Conservation (phyloP, 2,797 vertebrate genomes). For the Phyllotis vaccarum region DNA sequence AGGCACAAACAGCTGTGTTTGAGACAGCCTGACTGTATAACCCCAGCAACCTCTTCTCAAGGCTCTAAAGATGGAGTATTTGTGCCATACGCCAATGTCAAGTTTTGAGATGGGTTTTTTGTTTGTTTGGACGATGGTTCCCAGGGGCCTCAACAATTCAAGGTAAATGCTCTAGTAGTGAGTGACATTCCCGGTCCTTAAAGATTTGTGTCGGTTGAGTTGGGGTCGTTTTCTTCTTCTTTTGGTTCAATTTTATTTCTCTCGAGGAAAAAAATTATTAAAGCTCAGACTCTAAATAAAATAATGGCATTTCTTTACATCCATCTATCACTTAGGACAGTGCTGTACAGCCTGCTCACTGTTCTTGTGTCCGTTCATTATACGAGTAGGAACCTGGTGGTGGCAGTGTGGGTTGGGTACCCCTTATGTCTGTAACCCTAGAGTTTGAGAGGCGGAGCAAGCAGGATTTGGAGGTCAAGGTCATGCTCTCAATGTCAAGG, state of each 20-base stretch:
- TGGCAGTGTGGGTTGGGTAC: neutral
- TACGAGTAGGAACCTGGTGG: neutral
- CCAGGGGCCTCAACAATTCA: fast-evolving
- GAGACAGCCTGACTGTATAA: neutral
- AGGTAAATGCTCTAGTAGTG: neutral
- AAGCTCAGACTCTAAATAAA: slow-evolving; percentile 21
- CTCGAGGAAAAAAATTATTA: slow-evolving; percentile 2
- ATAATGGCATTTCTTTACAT: neutral
- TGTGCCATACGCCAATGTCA: neutral
- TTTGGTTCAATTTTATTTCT: no score
- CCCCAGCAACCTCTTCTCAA: neutral
- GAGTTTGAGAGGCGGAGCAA: neutral
- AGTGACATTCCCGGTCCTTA: neutral
- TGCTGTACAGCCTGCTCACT: neutral
- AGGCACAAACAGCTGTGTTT: neutral
- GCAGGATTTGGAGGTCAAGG: neutral
- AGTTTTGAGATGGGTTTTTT: neutral
- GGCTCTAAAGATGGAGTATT: neutral
- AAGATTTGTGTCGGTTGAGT: neutral
- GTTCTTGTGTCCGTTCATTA: neutral
- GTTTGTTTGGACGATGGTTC: neutral
- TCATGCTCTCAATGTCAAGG: neutral
- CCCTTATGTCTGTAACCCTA: neutral
- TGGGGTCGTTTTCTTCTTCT: neutral
- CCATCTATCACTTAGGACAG: neutral